Base-by-base conservation (phyloP, 2,797 vertebrate genomes). In the Rhabdophis nuchalis region DNA sequence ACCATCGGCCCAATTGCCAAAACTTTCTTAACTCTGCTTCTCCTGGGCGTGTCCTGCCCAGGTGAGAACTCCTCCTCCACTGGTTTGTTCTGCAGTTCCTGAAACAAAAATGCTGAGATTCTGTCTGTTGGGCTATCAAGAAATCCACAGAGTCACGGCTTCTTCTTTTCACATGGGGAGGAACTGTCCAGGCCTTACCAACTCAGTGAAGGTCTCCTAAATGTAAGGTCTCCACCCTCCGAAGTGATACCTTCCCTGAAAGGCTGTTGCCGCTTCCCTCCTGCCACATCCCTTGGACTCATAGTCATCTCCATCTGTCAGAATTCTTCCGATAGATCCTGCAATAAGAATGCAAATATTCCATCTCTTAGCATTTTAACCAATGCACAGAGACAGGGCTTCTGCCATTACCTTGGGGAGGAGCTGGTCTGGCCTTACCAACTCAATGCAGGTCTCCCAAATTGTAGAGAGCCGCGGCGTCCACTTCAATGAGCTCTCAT, bases 391-490 rank as follows among this genome's bases (percentile, higher is more conserved):
- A 2, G 13, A 14, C 12, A 14, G 61, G 29, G 13, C 61, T 16
- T 64, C 61, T n/a, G 29, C 29, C 25, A 4, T 27, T 60, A 25
- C 58, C 6, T 4, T n/a, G 29, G 29, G 12, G 29, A n/a, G 29
- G 12, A 64, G 61, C 12, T 64, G 29, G 4, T 64, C 61, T 64
- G 61, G 29, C 29, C 61, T 64, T 14, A 64, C 61, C 5, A 5
- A n/a, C 61, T 60, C 57, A 10, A 25, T 60, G 58, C 58, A 60
- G 58, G 58, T 60, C 58, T 27, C 25, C 23, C 1, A 60, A 27
- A 60, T 60, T 27, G 25, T 27, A 1, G 25, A 1, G 9, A 27
- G 58, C 58, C 3, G 8, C 1, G 2, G 9, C 0, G 0, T 60
- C 58, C 58, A 60, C 58, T 25, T 58, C 57, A 9, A 3, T 58